These are phyloP conservation scores for Arrhopalites spinosus DNA, from an alignment of 2,888 invertebrate species.

Conservation along the genomic window DNA sequence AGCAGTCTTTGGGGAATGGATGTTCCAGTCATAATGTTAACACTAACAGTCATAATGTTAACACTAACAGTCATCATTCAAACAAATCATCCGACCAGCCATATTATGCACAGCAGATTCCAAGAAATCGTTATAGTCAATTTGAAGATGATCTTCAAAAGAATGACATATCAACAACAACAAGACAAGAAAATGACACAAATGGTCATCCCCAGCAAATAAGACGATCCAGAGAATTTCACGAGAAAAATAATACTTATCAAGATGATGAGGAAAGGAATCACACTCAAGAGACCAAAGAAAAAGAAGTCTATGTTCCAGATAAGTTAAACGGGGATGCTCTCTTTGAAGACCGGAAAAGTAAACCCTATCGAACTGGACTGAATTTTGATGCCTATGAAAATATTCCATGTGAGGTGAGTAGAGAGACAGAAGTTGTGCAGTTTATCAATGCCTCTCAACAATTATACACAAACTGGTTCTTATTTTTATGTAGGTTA, in stretches of 20 bases:
- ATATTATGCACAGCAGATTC: too few relatives aligned
- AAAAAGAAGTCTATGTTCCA: conserved; percentile 71
- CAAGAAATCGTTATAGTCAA: neutral
- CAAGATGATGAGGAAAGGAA: too few relatives aligned
- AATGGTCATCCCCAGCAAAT: neutral
- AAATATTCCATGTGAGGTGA: conserved; percentile 67
- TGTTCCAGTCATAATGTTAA: too few relatives aligned
- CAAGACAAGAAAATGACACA: neutral
- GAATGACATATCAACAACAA: neutral
- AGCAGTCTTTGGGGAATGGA: too few relatives aligned
- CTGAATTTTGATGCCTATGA: conserved; percentile 92
- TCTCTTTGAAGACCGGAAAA: conserved; percentile 59
- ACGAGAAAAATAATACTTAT: neutral
- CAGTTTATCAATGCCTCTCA: neutral
- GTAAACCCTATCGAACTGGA: conserved; percentile 76
- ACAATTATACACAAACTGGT: neutral
- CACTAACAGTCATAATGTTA: too few relatives aligned
- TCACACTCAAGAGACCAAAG: too few relatives aligned
- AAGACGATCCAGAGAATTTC: neutral
- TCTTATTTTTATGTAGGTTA: conserved; percentile 62
- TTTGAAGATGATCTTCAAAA: neutral
- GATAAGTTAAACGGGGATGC: conserved; percentile 74
- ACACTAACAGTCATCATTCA: too few relatives aligned
- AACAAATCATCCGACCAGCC: too few relatives aligned
- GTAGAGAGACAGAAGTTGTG: too few relatives aligned